These are phyloP conservation scores for Digitonthophagus gazella DNA, from an alignment of 2,888 invertebrate genomes.

Conservation along the genomic window DNA sequence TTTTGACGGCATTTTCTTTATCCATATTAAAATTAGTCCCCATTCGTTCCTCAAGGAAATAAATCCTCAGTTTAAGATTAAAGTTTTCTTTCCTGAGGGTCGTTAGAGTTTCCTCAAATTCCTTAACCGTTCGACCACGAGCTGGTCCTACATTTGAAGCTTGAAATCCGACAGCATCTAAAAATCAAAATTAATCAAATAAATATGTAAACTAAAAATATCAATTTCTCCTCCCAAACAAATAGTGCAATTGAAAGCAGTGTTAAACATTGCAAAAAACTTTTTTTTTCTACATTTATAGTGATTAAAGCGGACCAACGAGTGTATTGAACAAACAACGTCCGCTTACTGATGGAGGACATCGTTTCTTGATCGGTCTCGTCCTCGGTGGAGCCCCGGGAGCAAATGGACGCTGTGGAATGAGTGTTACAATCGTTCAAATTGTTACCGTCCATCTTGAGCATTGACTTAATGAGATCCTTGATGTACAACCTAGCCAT, in stretches of 20 bases:
- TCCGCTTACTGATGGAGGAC: constrained; percentile 19
- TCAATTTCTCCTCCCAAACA: not conserved
- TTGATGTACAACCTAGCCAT: constrained; percentile 44
- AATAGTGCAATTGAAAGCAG: not conserved
- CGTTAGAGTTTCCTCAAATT: constrained; percentile 83
- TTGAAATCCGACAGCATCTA: constrained; percentile 42
- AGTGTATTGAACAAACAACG: constrained; percentile 1
- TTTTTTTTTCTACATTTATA: not conserved
- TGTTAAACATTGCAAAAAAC: not conserved
- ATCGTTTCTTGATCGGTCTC: constrained; percentile 27
- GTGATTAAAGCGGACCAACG: not conserved
- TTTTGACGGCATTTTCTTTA: constrained; percentile 66
- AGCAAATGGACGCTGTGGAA: constrained; percentile 26
- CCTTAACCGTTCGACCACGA: constrained; percentile 72
- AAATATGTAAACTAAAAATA: not conserved
- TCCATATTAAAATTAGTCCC: constrained; percentile 63
- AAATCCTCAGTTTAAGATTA: constrained; percentile 85
- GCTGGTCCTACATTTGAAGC: constrained; percentile 41
- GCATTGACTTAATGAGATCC: constrained; percentile 42
- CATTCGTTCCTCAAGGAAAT: constrained; percentile 84
- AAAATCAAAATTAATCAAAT: constrained; percentile 22
- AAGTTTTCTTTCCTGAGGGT: constrained; percentile 88
- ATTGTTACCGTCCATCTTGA: constrained; percentile 30
- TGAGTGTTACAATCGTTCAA: constrained; percentile 25
- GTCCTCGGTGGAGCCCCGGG: constrained; percentile 27